Evolutionary conservation across 2,113 vertebrate genomes (phyloP), one percentile per base, ranked within the genome.

Genomic region (Mola mola): DNA sequence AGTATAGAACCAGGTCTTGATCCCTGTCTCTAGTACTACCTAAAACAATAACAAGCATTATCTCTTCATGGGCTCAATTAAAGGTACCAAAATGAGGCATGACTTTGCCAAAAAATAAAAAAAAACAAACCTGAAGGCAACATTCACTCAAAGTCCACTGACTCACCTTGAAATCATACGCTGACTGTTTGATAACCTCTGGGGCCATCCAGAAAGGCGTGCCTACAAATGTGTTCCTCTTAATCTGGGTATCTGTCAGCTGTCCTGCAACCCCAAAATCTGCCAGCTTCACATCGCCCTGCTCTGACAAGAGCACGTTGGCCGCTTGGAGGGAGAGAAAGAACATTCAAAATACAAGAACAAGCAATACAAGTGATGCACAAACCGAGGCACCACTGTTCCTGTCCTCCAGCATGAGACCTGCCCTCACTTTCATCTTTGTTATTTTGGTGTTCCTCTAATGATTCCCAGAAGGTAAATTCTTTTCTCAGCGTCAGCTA

Each of bases 161-260:
- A 66, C 36, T 90, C 82, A 97, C 96, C 94, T 98, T 98, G 79
- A 98, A 98, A 88, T 99, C 96, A 1, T 99, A 99, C 19, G 96
- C 95, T 0, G 96, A 98, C 90, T 99, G 97, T 80, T 98, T 99
- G 89, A 99, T 99, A 75, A 99, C 97, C 82, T 99, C 97, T 0
- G 97, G 97, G 1, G 97, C 97, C 97, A 99, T 99, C 97, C 97
- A 99, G 91, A 99, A 99, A 0, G 97, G 97, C 3, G 97, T 99
- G 22, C 97, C 97, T 1, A 99, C 96, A 69, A 98, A 98, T 0
- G 97, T 99, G 89, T 99, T 99, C 78, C 97, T 95, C 90, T 99
- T 99, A 84, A 99, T 99, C 74, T 99, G 97, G 0, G 97, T 99
- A 60, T 99, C 97, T 2, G 97, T 99, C 84, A 99, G 84, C 91